These are phyloP conservation scores for Athene noctua DNA, from an alignment of 2,113 vertebrate genomes.

Conservation along the genomic window DNA sequence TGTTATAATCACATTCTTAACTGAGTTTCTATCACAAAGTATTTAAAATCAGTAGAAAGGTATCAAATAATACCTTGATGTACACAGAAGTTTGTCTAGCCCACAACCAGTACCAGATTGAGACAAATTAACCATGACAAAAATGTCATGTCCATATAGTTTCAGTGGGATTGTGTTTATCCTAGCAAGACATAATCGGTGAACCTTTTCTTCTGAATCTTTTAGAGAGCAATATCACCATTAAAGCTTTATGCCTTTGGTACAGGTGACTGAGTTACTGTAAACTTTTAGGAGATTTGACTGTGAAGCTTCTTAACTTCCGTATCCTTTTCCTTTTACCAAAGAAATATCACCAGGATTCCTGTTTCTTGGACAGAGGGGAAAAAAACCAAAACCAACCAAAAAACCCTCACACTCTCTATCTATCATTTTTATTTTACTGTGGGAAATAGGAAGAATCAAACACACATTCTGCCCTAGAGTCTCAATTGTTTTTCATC, in stretches of 20 bases:
- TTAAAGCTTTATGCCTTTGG: neutral
- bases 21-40: neutral
- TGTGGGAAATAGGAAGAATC: neutral
- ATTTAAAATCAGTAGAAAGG: neutral
- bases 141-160: neutral
- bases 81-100: neutral
- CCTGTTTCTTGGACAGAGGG: neutral
- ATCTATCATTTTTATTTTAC: neutral
- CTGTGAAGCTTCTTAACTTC: neutral
- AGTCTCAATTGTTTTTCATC: neutral
- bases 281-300: neutral
- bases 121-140: neutral
- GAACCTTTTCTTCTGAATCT: neutral
- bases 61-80: neutral
- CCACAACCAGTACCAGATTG: neutral
- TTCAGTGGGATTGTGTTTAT: neutral
- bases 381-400: neutral
- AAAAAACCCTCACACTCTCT: neutral
- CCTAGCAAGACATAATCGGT: neutral
- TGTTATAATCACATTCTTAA: neutral
- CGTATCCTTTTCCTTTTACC: neutral
- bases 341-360: neutral
- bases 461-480: neutral
- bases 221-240: neutral
- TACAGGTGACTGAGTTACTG: neutral